Evolutionary conservation across 2,797 vertebrate genomes (phyloP).

Genomic region (Vireo griseus): DNA sequence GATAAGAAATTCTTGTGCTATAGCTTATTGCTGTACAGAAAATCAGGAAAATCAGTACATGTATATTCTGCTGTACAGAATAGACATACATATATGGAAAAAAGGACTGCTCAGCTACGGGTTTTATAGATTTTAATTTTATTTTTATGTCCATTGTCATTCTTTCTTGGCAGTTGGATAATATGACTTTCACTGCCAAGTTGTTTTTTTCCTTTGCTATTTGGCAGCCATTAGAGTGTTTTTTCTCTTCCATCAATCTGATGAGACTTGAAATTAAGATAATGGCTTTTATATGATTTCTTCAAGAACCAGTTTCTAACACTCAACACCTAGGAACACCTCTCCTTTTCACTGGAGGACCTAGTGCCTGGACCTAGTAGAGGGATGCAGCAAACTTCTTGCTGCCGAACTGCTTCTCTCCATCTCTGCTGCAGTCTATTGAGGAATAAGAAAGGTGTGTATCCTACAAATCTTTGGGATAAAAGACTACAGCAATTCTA

Average conservation of each 20-base stretch:
- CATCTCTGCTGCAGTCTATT: rapidly evolving
- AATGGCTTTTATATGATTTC: not conserved
- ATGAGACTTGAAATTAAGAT: not conserved
- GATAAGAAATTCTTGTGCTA: not conserved
- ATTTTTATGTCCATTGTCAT: not conserved
- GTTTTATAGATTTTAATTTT: not conserved
- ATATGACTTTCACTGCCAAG: not conserved
- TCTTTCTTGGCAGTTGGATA: not conserved
- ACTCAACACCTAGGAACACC: not conserved
- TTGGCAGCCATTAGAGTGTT: not conserved
- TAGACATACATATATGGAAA: not conserved
- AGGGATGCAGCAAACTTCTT: not conserved
- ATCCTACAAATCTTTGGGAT: not conserved
- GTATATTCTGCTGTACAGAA: not conserved
- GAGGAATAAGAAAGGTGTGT: not conserved
- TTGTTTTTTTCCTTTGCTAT: not conserved
- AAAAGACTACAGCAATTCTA: not conserved
- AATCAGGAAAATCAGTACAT: not conserved
- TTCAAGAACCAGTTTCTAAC: not conserved
- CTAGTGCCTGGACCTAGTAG: not conserved
- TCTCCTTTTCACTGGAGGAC: not conserved
- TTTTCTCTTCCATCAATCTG: not conserved
- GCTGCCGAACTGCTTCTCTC: not conserved
- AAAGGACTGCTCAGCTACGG: not conserved
- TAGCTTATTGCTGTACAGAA: not conserved